Conservation (phyloP, 2,888 invertebrate species). For the Epistrophella euchroma region DNA sequence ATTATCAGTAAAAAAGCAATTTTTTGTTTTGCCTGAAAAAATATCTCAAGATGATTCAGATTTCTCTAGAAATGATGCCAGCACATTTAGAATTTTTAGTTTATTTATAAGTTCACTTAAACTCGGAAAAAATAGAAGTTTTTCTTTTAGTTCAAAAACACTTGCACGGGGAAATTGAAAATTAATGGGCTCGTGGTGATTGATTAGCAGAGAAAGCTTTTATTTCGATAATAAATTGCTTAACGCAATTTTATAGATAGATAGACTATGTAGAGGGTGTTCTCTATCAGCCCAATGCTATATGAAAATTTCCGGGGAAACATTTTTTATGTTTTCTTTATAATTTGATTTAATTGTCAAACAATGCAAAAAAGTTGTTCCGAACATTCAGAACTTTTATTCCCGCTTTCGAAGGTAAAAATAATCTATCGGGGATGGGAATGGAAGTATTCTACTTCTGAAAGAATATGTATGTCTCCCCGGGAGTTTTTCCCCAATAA, state of each 20-base stretch:
- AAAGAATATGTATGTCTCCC: too few species aligned
- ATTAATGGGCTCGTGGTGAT: conserved; percentile 50
- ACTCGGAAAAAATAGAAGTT: not conserved
- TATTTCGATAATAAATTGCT: conserved; percentile 41
- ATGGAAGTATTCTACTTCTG: too few species aligned
- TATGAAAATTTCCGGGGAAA: too few species aligned
- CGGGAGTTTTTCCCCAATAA: too few species aligned
- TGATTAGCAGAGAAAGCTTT: conserved; percentile 41
- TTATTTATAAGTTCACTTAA: conserved; percentile 66
- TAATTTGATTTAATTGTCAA: too few species aligned
- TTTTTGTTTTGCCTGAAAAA: conserved; percentile 43
- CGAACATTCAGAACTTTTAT: too few species aligned
- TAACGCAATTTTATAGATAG: conserved; percentile 30
- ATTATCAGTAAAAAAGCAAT: not conserved
- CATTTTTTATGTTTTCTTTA: too few species aligned
- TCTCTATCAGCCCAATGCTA: too few species aligned
- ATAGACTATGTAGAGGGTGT: not conserved
- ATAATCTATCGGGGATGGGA: too few species aligned
- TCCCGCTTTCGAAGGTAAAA: too few species aligned
- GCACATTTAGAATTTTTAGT: conserved; percentile 17
- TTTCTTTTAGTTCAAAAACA: conserved; percentile 1
- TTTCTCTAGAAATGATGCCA: conserved; percentile 47
- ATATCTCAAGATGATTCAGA: conserved; percentile 45
- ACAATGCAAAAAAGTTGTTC: too few species aligned
- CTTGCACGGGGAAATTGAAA: conserved; percentile 28